Evolutionary conservation across 1,140 invertebrate species (phyloP).

Genomic region (Tetramorium parvispinum): DNA sequence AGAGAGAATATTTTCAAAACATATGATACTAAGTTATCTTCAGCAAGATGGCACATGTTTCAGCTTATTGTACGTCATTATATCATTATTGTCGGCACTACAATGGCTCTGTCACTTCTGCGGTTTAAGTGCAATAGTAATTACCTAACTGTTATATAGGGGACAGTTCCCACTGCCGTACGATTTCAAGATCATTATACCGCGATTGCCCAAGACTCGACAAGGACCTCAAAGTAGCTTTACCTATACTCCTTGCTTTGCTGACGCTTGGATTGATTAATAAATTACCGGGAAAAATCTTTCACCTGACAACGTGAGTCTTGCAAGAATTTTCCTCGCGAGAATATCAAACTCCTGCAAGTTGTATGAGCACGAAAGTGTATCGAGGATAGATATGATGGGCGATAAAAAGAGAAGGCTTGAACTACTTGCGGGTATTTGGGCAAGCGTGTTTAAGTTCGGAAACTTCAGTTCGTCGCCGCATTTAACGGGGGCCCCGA

Average conservation of each 20-base stretch:
- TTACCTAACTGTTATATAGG: slow-evolving; percentile 39
- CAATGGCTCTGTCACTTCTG: slow-evolving; percentile 48
- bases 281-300: not conserved
- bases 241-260: not conserved
- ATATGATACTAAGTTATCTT: not conserved
- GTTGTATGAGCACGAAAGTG: not conserved
- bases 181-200: slow-evolving; percentile 59
- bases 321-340: not conserved
- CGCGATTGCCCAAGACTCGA: slow-evolving; percentile 56
- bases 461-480: slow-evolving; percentile 19
- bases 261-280: not conserved
- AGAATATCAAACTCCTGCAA: not conserved
- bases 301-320: not conserved
- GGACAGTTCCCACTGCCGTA: slow-evolving; percentile 61
- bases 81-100: slow-evolving; percentile 36
- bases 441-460: slow-evolving; percentile 46
- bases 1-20: not conserved
- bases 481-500: slow-evolving; percentile 23
- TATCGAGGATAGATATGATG: not conserved
- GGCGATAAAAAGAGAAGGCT: not conserved
- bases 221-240: not conserved
- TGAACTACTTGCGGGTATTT: not conserved
- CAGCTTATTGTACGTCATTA: slow-evolving; percentile 41
- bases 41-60: slow-evolving; percentile 1
- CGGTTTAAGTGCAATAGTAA: slow-evolving; percentile 49